Base-by-base conservation (phyloP, 2,888 invertebrate genomes). In the Cerceris ruficornis region DNA sequence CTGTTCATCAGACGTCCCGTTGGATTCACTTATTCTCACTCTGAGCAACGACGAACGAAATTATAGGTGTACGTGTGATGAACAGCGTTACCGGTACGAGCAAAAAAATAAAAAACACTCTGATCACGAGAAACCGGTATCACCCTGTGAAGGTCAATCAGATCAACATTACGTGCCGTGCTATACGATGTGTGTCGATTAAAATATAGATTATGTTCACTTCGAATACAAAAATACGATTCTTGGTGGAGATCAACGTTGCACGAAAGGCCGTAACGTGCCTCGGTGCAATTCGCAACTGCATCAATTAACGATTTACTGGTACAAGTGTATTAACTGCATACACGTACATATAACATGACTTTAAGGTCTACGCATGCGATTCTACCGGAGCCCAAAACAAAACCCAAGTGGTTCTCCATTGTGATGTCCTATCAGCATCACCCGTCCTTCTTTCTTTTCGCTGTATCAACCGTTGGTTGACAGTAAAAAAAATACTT, bases 201-300 rank as follows among this genome's bases (percentile, higher is more conserved):
- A 85, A 84, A 85, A 87, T 83, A 87, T 83, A 86, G 79, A 74
- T 87, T 81, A 74, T 65, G 65, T 74, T 80, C 77, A 69, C 68
- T 73, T 84, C 72, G 74, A 69, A 83, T 86, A 87, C 70, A 87
- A 87, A 87, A 87, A 87, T 87, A 87, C 85, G 82, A 83, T 86
- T 87, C 81, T 83, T 77, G 77, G 66, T 69, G 71, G 71, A 77
- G 84, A 80, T 69, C 73, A 76, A 83, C 80, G 71, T 68, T 60
- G 69, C 71, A 77, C 86, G 70, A 50, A 74, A 75, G 57, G 65
- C 76, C 77, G 68, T 59, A 70, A 43, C 13, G 55, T 57, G 58
- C 58, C 62, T 60, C 65, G 50, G 69, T 66, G 58, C 70, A 55
- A 67, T 57, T 68, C 66, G 64, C 67, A 49, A 67, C 71, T 62